Evolutionary conservation across 1,140 invertebrate species (phyloP), one percentile per base, ranked within the genome.

Genomic region (Rhyzopertha dominica): DNA sequence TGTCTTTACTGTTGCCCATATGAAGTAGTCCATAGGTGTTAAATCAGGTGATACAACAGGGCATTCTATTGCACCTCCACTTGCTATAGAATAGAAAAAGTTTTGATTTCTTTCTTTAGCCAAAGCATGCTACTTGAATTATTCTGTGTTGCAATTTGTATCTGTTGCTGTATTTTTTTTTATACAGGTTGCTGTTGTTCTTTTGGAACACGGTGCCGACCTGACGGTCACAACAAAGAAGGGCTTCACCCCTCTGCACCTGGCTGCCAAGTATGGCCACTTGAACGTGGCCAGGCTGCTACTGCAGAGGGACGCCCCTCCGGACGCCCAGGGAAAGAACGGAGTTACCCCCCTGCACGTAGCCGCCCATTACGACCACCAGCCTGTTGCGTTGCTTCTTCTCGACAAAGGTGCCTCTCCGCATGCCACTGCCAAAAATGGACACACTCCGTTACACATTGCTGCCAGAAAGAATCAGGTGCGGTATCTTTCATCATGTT

Each of bases 381-480:
- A 91, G 48, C 85, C 90, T 58, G 90, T 97, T 9, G 93, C 91
- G 1, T 66, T 94, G 23, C 71, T 98, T 28, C 72, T 99, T 13
- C 70, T 99, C 12, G 90, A 97, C 61, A 88, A 91, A 73, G 90
- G 90, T 49, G 95, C 96, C 12, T 94, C 90, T 2, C 93, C 95
- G 12, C 91, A 98, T 68, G 87, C 91, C 17, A 81, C 85, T 56
- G 95, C 96, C 31, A 97, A 97, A 75, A 99, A 99, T 77, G 95
- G 95, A 4, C 95, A 98, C 67, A 97, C 92, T 22, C 90, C 96
- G 13, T 75, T 99, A 14, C 96, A 99, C 72, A 98, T 99, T 69
- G 93, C 96, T 30, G 94, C 95, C 40, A 90, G 94, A 59, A 97
- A 98, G 72, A 98, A 98, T 77, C 92, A 97, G 74, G 82, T 86